These are phyloP conservation scores for Nemopilema nomurai DNA, from an alignment of 30 jellyfish, hydroid and myxozoan species.

Conservation along the genomic window DNA sequence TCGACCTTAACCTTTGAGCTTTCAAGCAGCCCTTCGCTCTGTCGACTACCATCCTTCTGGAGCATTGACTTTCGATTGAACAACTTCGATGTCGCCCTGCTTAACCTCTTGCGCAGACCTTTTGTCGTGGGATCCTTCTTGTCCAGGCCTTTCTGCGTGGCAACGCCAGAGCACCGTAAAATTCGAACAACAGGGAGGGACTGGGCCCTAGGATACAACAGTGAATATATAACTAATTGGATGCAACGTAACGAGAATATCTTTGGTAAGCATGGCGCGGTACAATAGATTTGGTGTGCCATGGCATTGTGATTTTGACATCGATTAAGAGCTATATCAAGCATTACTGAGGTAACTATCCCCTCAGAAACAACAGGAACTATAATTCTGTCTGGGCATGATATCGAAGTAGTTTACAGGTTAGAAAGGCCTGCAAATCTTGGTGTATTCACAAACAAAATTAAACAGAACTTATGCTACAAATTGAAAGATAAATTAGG, in stretches of 20 bases:
- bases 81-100: conserved; percentile 88
- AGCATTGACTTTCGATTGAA: conserved; percentile 78
- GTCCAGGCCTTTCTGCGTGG: conserved; percentile 43
- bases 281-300: too few species aligned
- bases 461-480: too few species aligned
- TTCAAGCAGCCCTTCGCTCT: not conserved
- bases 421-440: too few species aligned
- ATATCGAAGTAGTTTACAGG: too few species aligned
- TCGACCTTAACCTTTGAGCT: not conserved
- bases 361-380: too few species aligned
- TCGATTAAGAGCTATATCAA: too few species aligned
- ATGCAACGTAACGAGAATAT: not conserved
- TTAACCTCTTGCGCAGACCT: conserved; percentile 71
- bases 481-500: too few species aligned
- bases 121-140: conserved; percentile 62
- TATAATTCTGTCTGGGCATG: too few species aligned
- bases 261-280: too few species aligned
- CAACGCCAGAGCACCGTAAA: conserved; percentile 60
- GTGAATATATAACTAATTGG: not conserved
- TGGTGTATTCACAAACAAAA: too few species aligned
- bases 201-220: conserved; percentile 63
- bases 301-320: too few species aligned
- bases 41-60: conserved; percentile 39
- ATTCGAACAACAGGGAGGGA: conserved; percentile 87
- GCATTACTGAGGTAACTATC: too few species aligned